Evolutionary conservation across 2,113 vertebrate genomes (phyloP), one percentile per base, ranked within the genome.

Genomic region (Xiphophorus hellerii): DNA sequence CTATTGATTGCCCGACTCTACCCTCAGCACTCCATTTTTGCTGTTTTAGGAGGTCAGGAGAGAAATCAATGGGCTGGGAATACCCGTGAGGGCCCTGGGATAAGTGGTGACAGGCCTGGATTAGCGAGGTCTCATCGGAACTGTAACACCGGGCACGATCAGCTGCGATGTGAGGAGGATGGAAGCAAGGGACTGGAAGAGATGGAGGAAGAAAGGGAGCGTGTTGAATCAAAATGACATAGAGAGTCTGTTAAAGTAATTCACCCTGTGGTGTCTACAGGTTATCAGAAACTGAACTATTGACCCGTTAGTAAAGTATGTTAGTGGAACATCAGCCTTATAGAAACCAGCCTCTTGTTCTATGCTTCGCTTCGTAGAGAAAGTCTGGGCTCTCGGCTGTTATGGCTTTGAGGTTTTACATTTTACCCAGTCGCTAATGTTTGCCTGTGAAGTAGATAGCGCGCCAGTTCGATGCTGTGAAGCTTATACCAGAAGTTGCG

Each of bases 41-140:
- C 80, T 80, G 76, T 69, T 90, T 86, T 90, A 68, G 68, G 76
- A 70, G 58, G 78, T 73, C 73, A 77, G 73, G 62, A 51, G 86
- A 80, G 73, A 88, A 92, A 92, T 93, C 88, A 86, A 93, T 94
- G 74, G 44, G 4, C 76, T 73, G 35, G 69, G 83, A 37, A 87
- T 80, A 62, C 89, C 86, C 87, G 69, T 37, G 86, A 88, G 89
- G 90, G 83, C 62, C 72, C 33, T 3, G 74, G 85, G 83, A 79
- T 81, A 74, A 90, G 82, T 74, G 76, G 44, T 77, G 78, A 15
- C 77, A 27, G 75, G 66, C 80, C 78, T 70, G 79, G 74, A 58
- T 84, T 75, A 63, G 81, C 72, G 73, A 64, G 76, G 75, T 78
- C 89, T 82, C 78, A 82, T 74, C 73, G 71, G 71, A 70, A 17